Evolutionary conservation across 30 jellyfish, hydroid and myxozoan genomes (phyloP).

Genomic region (Sanderia malayensis): DNA sequence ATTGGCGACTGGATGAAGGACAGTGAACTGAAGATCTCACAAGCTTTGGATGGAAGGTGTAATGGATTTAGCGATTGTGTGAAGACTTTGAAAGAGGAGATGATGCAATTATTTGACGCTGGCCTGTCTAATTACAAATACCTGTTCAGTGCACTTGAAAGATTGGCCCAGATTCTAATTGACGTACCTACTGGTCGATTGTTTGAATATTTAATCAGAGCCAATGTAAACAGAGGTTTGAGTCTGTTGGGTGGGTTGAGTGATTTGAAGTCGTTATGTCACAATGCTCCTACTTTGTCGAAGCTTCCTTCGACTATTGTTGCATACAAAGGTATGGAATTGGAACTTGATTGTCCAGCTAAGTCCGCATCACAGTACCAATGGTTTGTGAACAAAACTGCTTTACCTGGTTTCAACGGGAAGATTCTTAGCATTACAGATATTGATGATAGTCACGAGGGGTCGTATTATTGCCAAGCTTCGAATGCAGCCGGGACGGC

Average conservation of each 20-base stretch:
- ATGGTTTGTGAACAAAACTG: constrained; percentile 79
- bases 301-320: constrained; percentile 28
- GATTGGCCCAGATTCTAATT: background rate
- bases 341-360: constrained; percentile 51
- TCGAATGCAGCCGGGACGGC: constrained; percentile 40
- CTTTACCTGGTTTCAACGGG: constrained; percentile 50
- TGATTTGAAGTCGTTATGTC: constrained; percentile 43
- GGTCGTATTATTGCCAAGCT: constrained; percentile 68
- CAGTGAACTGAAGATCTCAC: constrained; percentile 24
- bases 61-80: constrained; percentile 60
- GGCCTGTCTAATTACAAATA: constrained; percentile 22
- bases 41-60: constrained; percentile 37
- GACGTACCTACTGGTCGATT: background rate
- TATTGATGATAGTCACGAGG: constrained; percentile 58
- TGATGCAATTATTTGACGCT: constrained; percentile 40
- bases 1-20: constrained; percentile 31
- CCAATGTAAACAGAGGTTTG: background rate
- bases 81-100: constrained; percentile 22
- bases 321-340: constrained; percentile 74
- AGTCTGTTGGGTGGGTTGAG: background rate
- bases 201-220: background rate
- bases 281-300: constrained; percentile 38
- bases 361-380: constrained; percentile 25
- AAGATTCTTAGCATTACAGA: constrained; percentile 27
- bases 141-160: background rate